Evolutionary conservation across 1,140 invertebrate species (phyloP).

Genomic region (Aporrectodea caliginosa): DNA sequence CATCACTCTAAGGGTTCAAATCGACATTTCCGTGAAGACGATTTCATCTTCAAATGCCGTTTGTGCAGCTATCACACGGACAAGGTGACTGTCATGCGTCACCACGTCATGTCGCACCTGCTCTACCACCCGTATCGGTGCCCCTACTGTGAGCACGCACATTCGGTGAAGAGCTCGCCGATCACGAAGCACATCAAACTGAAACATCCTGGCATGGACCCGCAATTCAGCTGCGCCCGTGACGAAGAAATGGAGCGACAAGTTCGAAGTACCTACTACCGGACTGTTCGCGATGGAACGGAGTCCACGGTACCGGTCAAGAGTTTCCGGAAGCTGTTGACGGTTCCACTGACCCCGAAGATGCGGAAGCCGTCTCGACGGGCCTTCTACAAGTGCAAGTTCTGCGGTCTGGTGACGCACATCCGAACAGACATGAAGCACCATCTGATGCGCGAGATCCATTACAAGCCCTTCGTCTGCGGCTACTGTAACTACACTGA

Average conservation of each 20-base stretch:
- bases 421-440: slow-evolving; percentile 24
- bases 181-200: slow-evolving; percentile 26
- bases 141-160: slow-evolving; percentile 19
- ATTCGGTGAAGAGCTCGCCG: slow-evolving; percentile 22
- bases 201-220: slow-evolving; percentile 15
- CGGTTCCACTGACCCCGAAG: neutral
- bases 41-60: slow-evolving; percentile 9
- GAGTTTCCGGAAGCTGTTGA: neutral
- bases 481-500: slow-evolving; percentile 22
- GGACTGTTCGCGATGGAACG: neutral
- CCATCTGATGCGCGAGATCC: slow-evolving; percentile 21
- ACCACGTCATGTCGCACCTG: slow-evolving; percentile 30
- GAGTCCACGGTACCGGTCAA: slow-evolving; percentile 1
- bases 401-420: slow-evolving; percentile 20
- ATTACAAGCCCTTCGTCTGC: slow-evolving; percentile 25
- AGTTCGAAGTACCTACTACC: slow-evolving; percentile 9
- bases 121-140: slow-evolving; percentile 27
- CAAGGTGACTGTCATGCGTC: slow-evolving; percentile 24
- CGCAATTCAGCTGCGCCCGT: slow-evolving; percentile 6
- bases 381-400: slow-evolving; percentile 18
- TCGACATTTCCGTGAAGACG: no score
- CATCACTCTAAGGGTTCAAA: no score
- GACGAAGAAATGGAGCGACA: slow-evolving; percentile 21
- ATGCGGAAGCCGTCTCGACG: slow-evolving; percentile 2
- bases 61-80: slow-evolving; percentile 15